phyloP scores from a whole-genome alignment of 2,888 invertebrate species.

The Pteria penguin region DNA sequence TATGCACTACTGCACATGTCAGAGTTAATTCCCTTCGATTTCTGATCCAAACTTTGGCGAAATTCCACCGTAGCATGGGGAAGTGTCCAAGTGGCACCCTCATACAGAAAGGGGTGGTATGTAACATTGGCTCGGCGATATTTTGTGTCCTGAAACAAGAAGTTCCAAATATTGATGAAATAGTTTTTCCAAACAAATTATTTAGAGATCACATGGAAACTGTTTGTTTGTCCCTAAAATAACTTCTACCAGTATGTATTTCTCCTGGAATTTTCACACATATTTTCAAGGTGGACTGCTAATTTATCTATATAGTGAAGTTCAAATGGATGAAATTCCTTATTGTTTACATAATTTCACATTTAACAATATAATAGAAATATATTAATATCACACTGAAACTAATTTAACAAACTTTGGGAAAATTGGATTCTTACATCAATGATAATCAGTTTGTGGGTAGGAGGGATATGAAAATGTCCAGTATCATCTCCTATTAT shows the following conservation, averaged over 20 bases:
- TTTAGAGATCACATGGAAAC: too few relatives aligned
- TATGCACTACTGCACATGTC: constrained; percentile 31
- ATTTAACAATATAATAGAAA: too few relatives aligned
- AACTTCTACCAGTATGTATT: too few relatives aligned
- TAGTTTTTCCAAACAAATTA: too few relatives aligned
- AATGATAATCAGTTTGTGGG: constrained; percentile 53
- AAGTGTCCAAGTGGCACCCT: constrained; percentile 59
- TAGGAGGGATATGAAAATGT: constrained; percentile 62
- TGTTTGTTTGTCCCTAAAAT: too few relatives aligned
- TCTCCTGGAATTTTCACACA: too few relatives aligned
- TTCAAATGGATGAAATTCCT: too few relatives aligned
- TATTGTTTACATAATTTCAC: too few relatives aligned
- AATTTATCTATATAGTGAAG: too few relatives aligned
- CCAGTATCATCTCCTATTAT: constrained; percentile 69
- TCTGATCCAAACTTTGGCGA: constrained; percentile 55
- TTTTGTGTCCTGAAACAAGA: constrained; percentile 47
- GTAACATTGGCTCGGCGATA: constrained; percentile 65
- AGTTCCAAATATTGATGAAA: background rate
- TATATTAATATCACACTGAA: too few relatives aligned
- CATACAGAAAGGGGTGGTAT: constrained; percentile 61
- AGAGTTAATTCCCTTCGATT: constrained; percentile 43
- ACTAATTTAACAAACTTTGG: too few relatives aligned
- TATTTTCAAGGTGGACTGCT: too few relatives aligned
- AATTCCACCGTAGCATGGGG: constrained; percentile 63
- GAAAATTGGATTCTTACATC: constrained; percentile 60